Conservation (phyloP, 2,888 invertebrate genomes). For the Heliothis peltigera region DNA sequence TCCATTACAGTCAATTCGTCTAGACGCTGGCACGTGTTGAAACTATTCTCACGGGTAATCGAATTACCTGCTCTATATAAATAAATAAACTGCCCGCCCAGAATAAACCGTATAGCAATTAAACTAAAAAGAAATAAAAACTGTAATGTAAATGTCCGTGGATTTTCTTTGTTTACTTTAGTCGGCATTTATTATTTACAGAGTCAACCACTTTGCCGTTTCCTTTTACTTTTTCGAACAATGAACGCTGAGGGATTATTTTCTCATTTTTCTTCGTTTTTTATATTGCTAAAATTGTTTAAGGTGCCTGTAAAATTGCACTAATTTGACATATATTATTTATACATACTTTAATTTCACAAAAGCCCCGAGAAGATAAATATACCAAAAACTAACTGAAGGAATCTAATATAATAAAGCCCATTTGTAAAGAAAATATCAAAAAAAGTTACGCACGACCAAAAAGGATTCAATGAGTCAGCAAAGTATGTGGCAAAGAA, state of each 20-base stretch:
- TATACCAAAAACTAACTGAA: background rate
- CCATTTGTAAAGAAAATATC: slow-evolving; percentile 4
- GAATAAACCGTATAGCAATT: slow-evolving; percentile 82
- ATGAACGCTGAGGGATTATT: slow-evolving; percentile 22
- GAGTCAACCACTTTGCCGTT: slow-evolving; percentile 29
- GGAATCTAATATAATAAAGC: slow-evolving; percentile 6
- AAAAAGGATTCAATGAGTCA: slow-evolving; percentile 55
- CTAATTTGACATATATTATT: no score
- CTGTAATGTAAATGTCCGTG: slow-evolving; percentile 44
- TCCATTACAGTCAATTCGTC: slow-evolving; percentile 87
- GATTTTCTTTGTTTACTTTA: slow-evolving; percentile 48
- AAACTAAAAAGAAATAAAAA: slow-evolving; percentile 69
- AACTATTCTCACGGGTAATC: slow-evolving; percentile 87
- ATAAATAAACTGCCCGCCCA: slow-evolving; percentile 77
- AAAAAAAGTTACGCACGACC: slow-evolving; percentile 14
- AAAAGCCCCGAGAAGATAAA: background rate
- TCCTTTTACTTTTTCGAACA: slow-evolving; percentile 25
- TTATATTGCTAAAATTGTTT: background rate
- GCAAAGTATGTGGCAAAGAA: slow-evolving; percentile 50
- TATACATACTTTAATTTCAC: no score
- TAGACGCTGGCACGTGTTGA: slow-evolving; percentile 85
- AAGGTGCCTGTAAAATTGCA: background rate
- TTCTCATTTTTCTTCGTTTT: slow-evolving; percentile 18
- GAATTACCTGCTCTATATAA: slow-evolving; percentile 85
- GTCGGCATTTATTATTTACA: slow-evolving; percentile 56